These are phyloP conservation scores for sheep (Ovis aries) DNA, from an alignment of 2,113 vertebrate genomes.

Conservation along the genomic window ARS-UI_Ramb_v3.0 NC_056064.1:15028001-15028500, in stretches of 20 bases:
- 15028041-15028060: constrained; percentile 71
- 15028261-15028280: constrained; percentile 30
- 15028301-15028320: background rate
- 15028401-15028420: too few species aligned
- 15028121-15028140: constrained; percentile 45
- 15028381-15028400: background rate
- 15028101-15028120: constrained; percentile 42
- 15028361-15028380: background rate
- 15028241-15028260: background rate
- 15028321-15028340: background rate
- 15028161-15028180: background rate
- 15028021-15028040: constrained; percentile 73
- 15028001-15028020: constrained; percentile 67
- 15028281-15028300: background rate
- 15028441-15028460: background rate
- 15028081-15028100: constrained; percentile 70
- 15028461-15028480: background rate
- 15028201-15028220: constrained; percentile 31
- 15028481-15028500: background rate
- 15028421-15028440: background rate
- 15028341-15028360: background rate
- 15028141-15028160: background rate
- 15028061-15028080: constrained; percentile 67
- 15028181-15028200: constrained; percentile 50
- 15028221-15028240: constrained; percentile 28